Base-by-base conservation (phyloP, 2,888 invertebrate species). In the Ceriagrion tenellum region DNA sequence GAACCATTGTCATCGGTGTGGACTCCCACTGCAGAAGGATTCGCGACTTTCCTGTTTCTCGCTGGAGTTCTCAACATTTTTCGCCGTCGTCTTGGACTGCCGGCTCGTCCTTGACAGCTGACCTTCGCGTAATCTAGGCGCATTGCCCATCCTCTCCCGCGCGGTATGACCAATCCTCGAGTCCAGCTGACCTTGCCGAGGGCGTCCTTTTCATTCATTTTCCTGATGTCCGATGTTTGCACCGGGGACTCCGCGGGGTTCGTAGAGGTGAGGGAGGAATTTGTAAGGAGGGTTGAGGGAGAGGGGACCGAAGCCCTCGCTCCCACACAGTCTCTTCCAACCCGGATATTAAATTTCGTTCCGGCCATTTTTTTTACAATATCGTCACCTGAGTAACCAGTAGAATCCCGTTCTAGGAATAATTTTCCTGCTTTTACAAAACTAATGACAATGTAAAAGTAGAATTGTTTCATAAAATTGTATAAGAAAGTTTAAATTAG, bases 191-290 rank as follows among this genome's bases (percentile, higher is more conserved):
- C 81, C 81, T 81, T 81, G 81, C 81, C 16, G 6, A 16, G 35
- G 81, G 81, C 81, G 81, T 35, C 81, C 35, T 35, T 81, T 81
- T 81, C 30, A 81, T 30, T 81, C 81, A 81, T 81, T 81, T 81
- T 35, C 35, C 35, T 26, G 47, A 47, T 47, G 47, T 8, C 47
- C 47, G 47, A 2, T 47, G 47, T 47, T 2, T 47, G 47, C 47
- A 47, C 8, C 8, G 47, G 4, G 2, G 47, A 8, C 8, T 47
- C 47, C 47, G 47, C 8, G 47, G 47, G 8, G 23, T 69, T 23
- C 0, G 8, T n/a, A n/a, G 69, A n/a, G 10, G 69, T 0, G 10
- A 4, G 69, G 69, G 69, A 26, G n/a, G n/a, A 69, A n/a, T n/a
- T n/a, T n/a, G n/a, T n/a, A n/a, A n/a, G n/a, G 23, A 47, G 47